Conservation (phyloP, 2,113 vertebrate genomes). For the Ammodytes dubius region DNA sequence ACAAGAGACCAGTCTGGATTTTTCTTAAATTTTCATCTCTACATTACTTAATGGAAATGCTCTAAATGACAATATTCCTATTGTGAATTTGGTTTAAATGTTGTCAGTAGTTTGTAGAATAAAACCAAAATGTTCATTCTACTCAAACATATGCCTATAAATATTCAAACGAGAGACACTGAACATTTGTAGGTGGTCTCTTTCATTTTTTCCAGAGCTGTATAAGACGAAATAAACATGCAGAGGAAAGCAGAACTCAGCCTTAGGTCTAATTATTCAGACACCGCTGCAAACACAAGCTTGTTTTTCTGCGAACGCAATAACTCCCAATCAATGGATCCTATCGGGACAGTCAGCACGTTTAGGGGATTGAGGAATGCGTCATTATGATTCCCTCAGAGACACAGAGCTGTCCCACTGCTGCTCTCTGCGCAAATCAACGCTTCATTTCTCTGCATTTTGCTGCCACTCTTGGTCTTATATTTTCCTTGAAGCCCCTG, state of each 20-base stretch:
- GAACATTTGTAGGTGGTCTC: too few species aligned
- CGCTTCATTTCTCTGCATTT: not conserved
- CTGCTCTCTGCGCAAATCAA: not conserved
- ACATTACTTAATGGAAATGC: too few species aligned
- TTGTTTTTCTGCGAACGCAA: constrained; percentile 4
- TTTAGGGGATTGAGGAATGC: constrained; percentile 13
- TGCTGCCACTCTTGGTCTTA: not conserved
- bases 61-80: too few species aligned
- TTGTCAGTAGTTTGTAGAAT: too few species aligned
- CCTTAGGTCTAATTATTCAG: constrained; percentile 18
- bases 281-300: constrained; percentile 14
- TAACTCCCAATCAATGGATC: constrained; percentile 7
- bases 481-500: too few species aligned
- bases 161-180: too few species aligned
- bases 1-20: too few species aligned
- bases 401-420: not conserved
- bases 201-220: too few species aligned
- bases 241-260: not conserved
- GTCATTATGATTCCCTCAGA: constrained; percentile 22
- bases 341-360: constrained; percentile 15
- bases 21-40: too few species aligned
- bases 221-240: not conserved
- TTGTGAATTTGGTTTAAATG: too few species aligned
- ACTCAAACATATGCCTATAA: too few species aligned
- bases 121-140: too few species aligned